Conservation (phyloP, 2,113 vertebrate genomes). For the Alaudala cheleensis region DNA sequence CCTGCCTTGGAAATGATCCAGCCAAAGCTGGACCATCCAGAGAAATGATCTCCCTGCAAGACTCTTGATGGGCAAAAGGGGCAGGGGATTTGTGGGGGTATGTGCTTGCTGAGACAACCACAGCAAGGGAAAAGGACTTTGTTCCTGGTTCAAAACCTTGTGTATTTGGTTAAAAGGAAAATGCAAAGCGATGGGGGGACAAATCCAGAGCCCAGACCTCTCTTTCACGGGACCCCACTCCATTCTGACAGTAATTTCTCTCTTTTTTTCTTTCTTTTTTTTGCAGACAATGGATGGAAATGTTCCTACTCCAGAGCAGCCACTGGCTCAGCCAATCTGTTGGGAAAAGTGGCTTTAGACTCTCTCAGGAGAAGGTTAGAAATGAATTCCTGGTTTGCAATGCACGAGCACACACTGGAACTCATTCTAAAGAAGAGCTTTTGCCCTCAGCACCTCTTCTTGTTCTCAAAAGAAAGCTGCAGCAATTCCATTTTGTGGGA, state of each 20-base stretch:
- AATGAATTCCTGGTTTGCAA: neutral
- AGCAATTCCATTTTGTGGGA: neutral
- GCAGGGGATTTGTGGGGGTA: neutral
- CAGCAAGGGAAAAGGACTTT: neutral
- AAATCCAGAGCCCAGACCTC: neutral
- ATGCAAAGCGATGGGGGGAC: neutral
- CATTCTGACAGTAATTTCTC: neutral
- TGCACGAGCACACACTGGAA: neutral
- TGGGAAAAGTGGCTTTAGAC: neutral
- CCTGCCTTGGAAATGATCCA: neutral
- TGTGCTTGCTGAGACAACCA: neutral
- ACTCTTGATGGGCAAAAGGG: neutral
- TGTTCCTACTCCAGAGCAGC: neutral
- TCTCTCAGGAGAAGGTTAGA: neutral
- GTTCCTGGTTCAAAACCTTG: neutral
- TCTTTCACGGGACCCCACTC: neutral
- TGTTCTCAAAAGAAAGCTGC: neutral
- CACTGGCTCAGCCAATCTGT: neutral
- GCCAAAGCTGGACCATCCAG: neutral
- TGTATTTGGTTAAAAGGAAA: neutral
- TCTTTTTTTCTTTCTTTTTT: neutral
- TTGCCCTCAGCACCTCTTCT: neutral
- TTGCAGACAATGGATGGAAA: accelerated
- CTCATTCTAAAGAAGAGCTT: neutral
- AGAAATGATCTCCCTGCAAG: neutral